Evolutionary conservation across 2,888 invertebrate species (phyloP).

Genomic region (Sminthurides aquaticus): DNA sequence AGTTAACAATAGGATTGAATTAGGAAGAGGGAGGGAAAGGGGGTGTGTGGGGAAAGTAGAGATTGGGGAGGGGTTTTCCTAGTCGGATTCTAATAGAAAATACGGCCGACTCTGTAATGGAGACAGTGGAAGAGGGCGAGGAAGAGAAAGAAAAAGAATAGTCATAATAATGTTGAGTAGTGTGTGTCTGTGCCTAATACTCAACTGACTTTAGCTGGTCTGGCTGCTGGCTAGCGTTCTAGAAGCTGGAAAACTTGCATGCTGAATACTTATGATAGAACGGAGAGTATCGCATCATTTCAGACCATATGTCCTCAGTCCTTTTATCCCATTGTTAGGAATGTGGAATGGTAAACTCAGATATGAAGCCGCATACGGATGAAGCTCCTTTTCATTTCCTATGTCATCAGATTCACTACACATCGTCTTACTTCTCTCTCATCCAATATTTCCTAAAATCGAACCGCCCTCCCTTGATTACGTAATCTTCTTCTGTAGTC

Average conservation of each 20-base stretch:
- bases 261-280: too few species aligned
- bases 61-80: background rate
- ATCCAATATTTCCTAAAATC: background rate
- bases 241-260: too few species aligned
- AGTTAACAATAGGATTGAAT: background rate
- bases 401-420: background rate
- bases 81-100: background rate
- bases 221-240: too few species aligned
- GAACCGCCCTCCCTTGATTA: background rate
- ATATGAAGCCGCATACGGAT: slow-evolving; percentile 3
- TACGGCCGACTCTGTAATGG: background rate
- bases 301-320: slow-evolving; percentile 18
- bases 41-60: background rate
- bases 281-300: slow-evolving; percentile 17
- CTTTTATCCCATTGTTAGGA: slow-evolving; percentile 14
- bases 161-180: background rate
- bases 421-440: too few species aligned
- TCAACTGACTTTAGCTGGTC: background rate
- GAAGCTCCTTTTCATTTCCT: background rate
- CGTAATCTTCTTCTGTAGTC: background rate
- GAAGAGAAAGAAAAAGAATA: background rate
- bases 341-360: slow-evolving; percentile 13
- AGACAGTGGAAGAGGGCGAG: slow-evolving; percentile 5
- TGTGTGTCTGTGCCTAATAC: background rate
- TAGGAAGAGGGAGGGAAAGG: slow-evolving; percentile 6